Base-by-base conservation (phyloP, 2,113 vertebrate species). In the Hippoglossus stenolepis region DNA sequence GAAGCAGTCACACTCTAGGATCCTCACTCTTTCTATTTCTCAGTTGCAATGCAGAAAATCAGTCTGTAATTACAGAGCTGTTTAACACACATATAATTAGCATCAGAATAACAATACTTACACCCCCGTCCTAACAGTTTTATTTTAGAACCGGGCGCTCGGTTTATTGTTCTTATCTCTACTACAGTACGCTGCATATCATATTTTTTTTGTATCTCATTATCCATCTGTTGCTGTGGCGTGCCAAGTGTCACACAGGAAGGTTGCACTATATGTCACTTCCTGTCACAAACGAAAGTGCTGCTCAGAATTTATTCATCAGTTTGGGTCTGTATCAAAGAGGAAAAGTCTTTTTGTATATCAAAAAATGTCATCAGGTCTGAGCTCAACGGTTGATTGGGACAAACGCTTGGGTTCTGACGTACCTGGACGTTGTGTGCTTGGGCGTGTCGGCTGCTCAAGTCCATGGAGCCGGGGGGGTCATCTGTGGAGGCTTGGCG, bases 191-290 rank as follows among this genome's bases (percentile, higher is more conserved):
- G 17, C 64, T 35, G 28, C 40, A 67, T 49, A 70, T 83, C 58
- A 62, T 6, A 62, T 47, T 61, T 51, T 12, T 59, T 61, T 73
- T 24, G 28, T 43, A 72, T 85, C 49, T 73, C 28, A 75, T n/a
- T n/a, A 6, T 54, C 53, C 72, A 77, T 88, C 2, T 89, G 88
- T 63, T 43, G 21, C 38, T 85, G 85, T 61, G 65, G 63, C 68
- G 59, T 62, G 74, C 64, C 70, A 57, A 66, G 76, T 84, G 49
- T 20, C 49, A 51, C 80, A 83, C 83, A 88, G 87, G 87, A 89
- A 91, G 73, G 47, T 87, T 65, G 80, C 84, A 77, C 73, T 43
- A 59, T 23, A 80, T 85, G 80, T 86, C 79, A 89, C 59, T 87
- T 92, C 89, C 90, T 92, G 79, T 89, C 54, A 84, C 54, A 67